Base-by-base conservation (phyloP, 2,888 invertebrate genomes). In the Amaurobius ferox region DNA sequence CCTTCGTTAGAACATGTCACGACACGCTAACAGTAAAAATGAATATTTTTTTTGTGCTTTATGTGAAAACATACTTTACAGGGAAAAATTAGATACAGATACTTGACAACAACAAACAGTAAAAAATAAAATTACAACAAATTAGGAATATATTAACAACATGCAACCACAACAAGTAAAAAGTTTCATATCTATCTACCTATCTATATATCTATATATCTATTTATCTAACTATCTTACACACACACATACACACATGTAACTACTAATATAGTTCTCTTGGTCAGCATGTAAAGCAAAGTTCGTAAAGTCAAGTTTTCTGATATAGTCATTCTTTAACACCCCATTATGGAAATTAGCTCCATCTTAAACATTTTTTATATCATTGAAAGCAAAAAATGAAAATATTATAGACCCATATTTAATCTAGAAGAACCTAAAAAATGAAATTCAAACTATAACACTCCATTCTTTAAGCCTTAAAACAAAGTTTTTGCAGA, bases 21-120 rank as follows among this genome's bases (percentile, higher is more conserved):
- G 48, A 71, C 83, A 61, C 72, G 76, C 76, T 76, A 71, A 83
- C 64, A 76, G 81, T 71, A 83, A 83, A 83, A 76, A 70, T 76
- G 73, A 85, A 72, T 68, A 71, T 78, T 35, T 66, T 28, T 72
- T 61, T 68, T 55, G 55, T 55, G 55, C 55, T 23, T 55, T 55
- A 23, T 55, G 23, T 55, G 55, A 55, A 55, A 55, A 55, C 55
- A 55, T 55, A 55, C 55, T 55, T 55, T 55, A 55, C 55, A 74
- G 66, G 76, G 62, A 78, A 71, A 85, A 73, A 78, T 85, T 11
- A 55, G 19, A 55, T 55, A 23, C 55, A 55, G 19, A 55, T n/a
- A 55, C 5, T 55, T 55, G 55, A 55, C 55, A 55, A 55, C 55
- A 55, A 55, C 55, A 55, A 55, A 55, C 55, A 55, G 19, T 55